Evolutionary conservation across 2,113 vertebrate genomes (phyloP).

Genomic region (Oophaga pumilio): DNA sequence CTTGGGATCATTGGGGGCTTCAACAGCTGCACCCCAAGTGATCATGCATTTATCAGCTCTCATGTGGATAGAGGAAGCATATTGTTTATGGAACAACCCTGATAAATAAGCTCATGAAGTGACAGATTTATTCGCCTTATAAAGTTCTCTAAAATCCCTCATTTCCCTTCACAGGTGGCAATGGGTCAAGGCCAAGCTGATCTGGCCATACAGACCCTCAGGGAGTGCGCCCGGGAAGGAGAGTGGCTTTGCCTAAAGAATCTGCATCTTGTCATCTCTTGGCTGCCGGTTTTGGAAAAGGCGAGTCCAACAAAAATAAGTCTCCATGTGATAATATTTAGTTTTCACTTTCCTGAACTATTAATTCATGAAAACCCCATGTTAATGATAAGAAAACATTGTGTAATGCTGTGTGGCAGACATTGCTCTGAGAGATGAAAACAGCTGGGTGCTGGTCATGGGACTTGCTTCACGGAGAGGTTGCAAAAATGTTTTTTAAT

Average conservation of each 20-base stretch:
- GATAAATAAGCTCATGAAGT: not conserved
- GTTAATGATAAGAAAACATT: not conserved
- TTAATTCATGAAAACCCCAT: not conserved
- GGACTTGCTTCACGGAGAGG: too few species aligned
- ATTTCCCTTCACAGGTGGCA: constrained; percentile 79
- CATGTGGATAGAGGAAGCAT: too few species aligned
- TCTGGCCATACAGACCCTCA: constrained; percentile 87
- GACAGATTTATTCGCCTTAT: not conserved
- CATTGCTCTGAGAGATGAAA: not conserved
- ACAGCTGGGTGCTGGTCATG: too few species aligned
- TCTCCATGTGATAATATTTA: not conserved
- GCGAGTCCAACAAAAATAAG: constrained; percentile 67
- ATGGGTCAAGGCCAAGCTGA: constrained; percentile 99
- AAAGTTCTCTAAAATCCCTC: not conserved
- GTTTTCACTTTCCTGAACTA: not conserved
- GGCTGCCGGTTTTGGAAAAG: constrained; percentile 94
- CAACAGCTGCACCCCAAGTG: too few species aligned
- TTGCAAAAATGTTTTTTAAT: too few species aligned
- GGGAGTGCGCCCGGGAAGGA: constrained; percentile 84
- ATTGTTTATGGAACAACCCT: too few species aligned
- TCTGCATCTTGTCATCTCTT: constrained; percentile 92
- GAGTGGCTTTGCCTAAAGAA: constrained; percentile 98
- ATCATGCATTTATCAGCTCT: too few species aligned
- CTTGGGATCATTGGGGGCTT: too few species aligned
- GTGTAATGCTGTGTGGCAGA: not conserved